phyloP scores from a whole-genome alignment of 2,888 invertebrate species.

The Rhingia campestris region DNA sequence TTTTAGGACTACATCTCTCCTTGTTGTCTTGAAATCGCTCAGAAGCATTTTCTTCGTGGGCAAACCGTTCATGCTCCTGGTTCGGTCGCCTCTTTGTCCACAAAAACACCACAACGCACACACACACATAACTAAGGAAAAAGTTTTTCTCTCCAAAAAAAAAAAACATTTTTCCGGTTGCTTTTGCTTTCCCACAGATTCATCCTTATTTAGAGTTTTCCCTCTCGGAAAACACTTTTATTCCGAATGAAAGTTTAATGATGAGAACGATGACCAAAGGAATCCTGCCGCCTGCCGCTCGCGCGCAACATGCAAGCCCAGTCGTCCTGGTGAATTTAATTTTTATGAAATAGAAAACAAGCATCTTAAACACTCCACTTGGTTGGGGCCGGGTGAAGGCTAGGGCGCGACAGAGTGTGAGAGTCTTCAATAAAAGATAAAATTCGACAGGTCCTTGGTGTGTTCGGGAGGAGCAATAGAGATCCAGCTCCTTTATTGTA shows the following conservation, averaged over 20 bases:
- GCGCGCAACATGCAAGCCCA: not conserved
- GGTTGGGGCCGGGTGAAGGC: not conserved
- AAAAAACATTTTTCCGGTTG: slow-evolving; percentile 42
- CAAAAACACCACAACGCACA: slow-evolving; percentile 57
- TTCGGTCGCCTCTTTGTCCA: slow-evolving; percentile 28
- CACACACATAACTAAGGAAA: slow-evolving; percentile 41
- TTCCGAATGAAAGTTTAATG: slow-evolving; percentile 72
- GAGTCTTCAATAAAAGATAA: slow-evolving; percentile 64
- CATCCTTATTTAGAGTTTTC: slow-evolving; percentile 68
- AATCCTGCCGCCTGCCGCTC: slow-evolving; percentile 30
- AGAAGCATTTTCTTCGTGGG: slow-evolving; percentile 35
- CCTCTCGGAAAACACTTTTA: slow-evolving; percentile 65
- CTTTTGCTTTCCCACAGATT: slow-evolving; percentile 53
- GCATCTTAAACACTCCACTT: slow-evolving; percentile 54
- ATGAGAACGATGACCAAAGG: slow-evolving; percentile 69
- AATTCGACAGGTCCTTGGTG: slow-evolving; percentile 63
- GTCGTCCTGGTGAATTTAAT: slow-evolving; percentile 13
- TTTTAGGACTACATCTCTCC: slow-evolving; percentile 17
- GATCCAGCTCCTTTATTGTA: not conserved
- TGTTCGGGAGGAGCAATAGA: not conserved
- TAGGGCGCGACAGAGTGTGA: slow-evolving; percentile 12
- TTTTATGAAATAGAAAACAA: slow-evolving; percentile 52
- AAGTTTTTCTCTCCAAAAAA: slow-evolving; percentile 27
- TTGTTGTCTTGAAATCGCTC: slow-evolving; percentile 4
- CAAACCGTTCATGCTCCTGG: slow-evolving; percentile 8